A percentile compares a stretch with the other conserved stretches of the same genome.
Evolutionary conservation across 2,888 invertebrate species (phyloP).

Genomic region (Parnassius apollo): DNA sequence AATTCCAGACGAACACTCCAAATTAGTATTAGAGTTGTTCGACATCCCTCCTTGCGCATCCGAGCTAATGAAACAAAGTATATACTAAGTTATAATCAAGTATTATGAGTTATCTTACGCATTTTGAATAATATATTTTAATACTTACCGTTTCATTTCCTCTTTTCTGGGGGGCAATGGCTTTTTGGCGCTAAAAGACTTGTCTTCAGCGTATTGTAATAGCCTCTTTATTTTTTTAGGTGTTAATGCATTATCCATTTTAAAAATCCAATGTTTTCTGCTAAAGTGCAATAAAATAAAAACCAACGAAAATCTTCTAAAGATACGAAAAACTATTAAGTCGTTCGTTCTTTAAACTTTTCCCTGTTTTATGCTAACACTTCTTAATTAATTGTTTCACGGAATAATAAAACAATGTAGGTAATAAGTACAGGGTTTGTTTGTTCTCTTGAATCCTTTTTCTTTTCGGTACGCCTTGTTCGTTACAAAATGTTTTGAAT

Average conservation of each 20-base stretch:
- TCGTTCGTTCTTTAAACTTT: no score
- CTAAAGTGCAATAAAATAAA: background rate
- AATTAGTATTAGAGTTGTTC: constrained; percentile 26
- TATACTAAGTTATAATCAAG: background rate
- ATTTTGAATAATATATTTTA: background rate
- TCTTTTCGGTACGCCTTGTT: no score
- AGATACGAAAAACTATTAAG: no score
- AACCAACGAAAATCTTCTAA: background rate
- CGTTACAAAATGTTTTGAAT: no score
- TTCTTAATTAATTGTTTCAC: no score
- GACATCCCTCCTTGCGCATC: constrained; percentile 26
- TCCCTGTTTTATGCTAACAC: no score
- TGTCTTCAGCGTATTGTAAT: constrained; percentile 67
- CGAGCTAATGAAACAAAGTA: constrained; percentile 3
- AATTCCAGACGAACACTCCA: constrained; percentile 67
- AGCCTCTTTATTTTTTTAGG: constrained; percentile 68
- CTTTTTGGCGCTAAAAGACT: constrained; percentile 50
- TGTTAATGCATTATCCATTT: constrained; percentile 67
- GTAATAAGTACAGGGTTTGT: no score
- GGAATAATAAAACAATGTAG: no score
- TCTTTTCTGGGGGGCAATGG: constrained; percentile 44
- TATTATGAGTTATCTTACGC: background rate
- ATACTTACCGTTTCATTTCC: constrained; percentile 45
- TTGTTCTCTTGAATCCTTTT: no score
- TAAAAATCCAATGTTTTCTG: background rate